These are phyloP conservation scores for Anthoptus insignis DNA, from an alignment of 2,888 invertebrate species.

Conservation along the genomic window DNA sequence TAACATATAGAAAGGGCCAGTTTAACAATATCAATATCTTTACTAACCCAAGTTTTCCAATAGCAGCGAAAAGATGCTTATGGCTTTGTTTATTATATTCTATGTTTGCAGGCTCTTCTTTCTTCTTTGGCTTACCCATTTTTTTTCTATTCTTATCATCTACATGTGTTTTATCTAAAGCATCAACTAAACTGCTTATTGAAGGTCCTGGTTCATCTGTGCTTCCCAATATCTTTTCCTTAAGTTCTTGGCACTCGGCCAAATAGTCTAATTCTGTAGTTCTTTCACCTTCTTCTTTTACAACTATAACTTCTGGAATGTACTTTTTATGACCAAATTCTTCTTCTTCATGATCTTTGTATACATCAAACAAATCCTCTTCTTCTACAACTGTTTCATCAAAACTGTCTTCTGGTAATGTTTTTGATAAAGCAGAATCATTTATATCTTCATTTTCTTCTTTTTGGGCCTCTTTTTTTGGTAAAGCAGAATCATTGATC, in stretches of 20 bases:
- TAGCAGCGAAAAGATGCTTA: constrained; percentile 89
- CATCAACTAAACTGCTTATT: constrained; percentile 70
- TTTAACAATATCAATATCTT: too few relatives aligned
- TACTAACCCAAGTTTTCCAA: constrained; percentile 88
- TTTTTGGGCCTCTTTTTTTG: too few relatives aligned
- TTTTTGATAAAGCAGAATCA: constrained; percentile 61
- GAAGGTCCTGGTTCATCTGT: constrained; percentile 66
- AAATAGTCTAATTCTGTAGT: constrained; percentile 64
- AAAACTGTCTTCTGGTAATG: constrained; percentile 72
- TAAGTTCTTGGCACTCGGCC: constrained; percentile 74
- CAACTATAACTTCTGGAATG: constrained; percentile 69
- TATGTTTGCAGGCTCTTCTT: constrained; percentile 7
- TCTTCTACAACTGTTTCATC: constrained; percentile 66
- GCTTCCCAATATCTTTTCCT: constrained; percentile 68
- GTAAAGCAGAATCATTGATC: constrained; percentile 57
- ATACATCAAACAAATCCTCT: constrained; percentile 82
- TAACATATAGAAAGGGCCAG: too few relatives aligned
- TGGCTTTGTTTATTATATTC: constrained; percentile 63
- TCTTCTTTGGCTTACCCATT: constrained; percentile 25
- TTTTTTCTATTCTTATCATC: constrained; percentile 49
- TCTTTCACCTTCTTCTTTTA: constrained; percentile 62
- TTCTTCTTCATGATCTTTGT: constrained; percentile 74
- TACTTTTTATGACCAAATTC: constrained; percentile 84
- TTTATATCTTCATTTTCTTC: constrained; percentile 48
- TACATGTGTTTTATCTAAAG: constrained; percentile 71